Base-by-base conservation (phyloP, 1,140 invertebrate genomes). In the Melipona quadrifasciata region DNA sequence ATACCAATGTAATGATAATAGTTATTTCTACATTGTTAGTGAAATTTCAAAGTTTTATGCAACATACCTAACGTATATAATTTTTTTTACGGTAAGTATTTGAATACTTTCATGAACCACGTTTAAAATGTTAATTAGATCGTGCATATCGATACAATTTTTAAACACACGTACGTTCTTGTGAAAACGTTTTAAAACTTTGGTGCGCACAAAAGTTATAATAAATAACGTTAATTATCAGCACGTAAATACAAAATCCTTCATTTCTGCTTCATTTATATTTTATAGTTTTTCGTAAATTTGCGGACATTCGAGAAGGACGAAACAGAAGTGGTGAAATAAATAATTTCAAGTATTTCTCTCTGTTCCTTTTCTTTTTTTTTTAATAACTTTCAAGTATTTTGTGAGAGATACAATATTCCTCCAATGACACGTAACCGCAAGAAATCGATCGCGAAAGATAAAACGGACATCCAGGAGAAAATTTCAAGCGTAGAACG, bases 391-490 rank as follows among this genome's bases (percentile, higher is more conserved):
- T 24, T 51, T 78, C 2, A 67, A 31, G 27, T 78, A 67, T 78
- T 78, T 78, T 67, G 19, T 34, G 27, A 67, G 64, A 39, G 76
- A 67, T n/a, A 78, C 27, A 67, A 34, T 78, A 78, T 78, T 67
- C 24, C 47, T 78, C 21, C 76, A 78, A 78, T 67, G 47, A 67
- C 76, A 67, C 21, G n/a, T 67, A 78, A 78, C 76, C 76, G 76
- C 76, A 78, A 10, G 76, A 53, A 78, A 78, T 53, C 31, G 64
- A 79, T 68, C 47, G 58, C 51, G 64, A 79, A 68, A 79, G 31
- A 79, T 79, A 79, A 79, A 68, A 79, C 64, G 27, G 51, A 24
- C 4, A 55, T 24, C 14, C 27, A 34, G 77, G 51, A 27, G 74
- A 61, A 58, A 31, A 78, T 78, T 78, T 53, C 61, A 53, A 64